A percentile compares a stretch with the other conserved stretches of the same genome.
Evolutionary conservation across 1,140 invertebrate genomes (phyloP).

Genomic region (Varroa destructor): DNA sequence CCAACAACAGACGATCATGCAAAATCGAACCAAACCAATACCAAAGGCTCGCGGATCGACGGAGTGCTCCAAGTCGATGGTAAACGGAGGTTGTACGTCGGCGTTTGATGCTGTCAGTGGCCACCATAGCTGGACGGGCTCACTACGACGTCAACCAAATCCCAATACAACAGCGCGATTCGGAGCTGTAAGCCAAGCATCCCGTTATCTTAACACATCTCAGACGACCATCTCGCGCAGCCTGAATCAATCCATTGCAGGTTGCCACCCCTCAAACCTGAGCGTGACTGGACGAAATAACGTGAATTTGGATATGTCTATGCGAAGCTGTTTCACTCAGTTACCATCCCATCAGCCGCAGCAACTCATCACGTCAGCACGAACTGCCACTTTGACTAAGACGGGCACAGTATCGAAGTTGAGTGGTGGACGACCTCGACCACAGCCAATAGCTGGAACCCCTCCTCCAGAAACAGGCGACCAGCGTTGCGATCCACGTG

Average conservation of each 20-base stretch:
- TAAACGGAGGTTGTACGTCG: neutral
- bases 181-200: conserved; percentile 23
- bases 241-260: conserved; percentile 1
- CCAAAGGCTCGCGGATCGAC: conserved; percentile 3
- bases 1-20: neutral
- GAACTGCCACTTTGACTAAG: conserved; percentile 27
- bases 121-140: conserved; percentile 9
- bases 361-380: conserved; percentile 3
- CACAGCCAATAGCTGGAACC: conserved; percentile 62
- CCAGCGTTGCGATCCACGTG: conserved; percentile 70
- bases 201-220: conserved; percentile 14
- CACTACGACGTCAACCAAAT: neutral
- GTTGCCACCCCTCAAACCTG: too few species aligned
- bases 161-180: neutral
- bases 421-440: conserved; percentile 52
- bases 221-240: conserved; percentile 3
- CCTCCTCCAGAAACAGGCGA: conserved; percentile 37
- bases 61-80: conserved; percentile 4
- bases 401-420: conserved; percentile 36
- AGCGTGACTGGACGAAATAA: neutral
- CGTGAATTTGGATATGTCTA: conserved; percentile 40
- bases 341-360: conserved; percentile 8
- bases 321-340: conserved; percentile 25
- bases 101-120: too few species aligned
- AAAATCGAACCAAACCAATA: conserved; percentile 26